Percentiles rank a stretch among this genome's conserved stretches.
Evolutionary conservation across 2,797 vertebrate genomes (phyloP).

Genomic region (Brachyalestes nurse): DNA sequence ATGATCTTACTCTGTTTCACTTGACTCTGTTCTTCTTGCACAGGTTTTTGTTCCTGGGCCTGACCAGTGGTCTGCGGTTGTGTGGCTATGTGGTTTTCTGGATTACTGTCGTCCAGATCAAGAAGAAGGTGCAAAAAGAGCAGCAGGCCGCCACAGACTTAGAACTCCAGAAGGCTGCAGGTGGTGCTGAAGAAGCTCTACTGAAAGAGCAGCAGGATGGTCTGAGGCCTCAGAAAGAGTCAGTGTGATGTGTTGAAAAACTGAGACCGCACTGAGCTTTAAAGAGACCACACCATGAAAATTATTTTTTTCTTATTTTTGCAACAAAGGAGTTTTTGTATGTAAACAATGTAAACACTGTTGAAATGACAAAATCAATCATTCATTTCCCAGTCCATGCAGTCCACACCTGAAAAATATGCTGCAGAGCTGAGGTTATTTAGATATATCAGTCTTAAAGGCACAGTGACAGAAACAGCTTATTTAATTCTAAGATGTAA

Average conservation of each 20-base stretch:
- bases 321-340: too few species aligned
- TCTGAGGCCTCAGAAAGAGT: background rate
- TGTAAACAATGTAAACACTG: too few species aligned
- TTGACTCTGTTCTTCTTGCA: background rate
- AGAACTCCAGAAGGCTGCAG: constrained; percentile 28
- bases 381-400: too few species aligned
- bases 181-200: background rate
- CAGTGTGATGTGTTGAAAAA: background rate
- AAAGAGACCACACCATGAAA: too few species aligned
- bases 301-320: too few species aligned
- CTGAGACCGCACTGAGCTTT: background rate
- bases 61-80: constrained; percentile 14
- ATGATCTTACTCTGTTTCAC: too few species aligned
- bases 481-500: too few species aligned
- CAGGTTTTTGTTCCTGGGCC: constrained; percentile 53
- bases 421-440: too few species aligned
- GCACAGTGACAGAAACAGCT: too few species aligned
- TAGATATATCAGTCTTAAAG: too few species aligned
- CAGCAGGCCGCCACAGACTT: background rate
- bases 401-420: too few species aligned
- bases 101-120: constrained; percentile 34
- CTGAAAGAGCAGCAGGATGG: background rate
- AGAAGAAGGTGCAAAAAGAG: constrained; percentile 23
- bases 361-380: too few species aligned
- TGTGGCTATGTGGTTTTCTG: constrained; percentile 43